Percentiles rank a stretch among this genome's conserved stretches.
These are phyloP conservation scores for Platycheirus albimanus DNA, from an alignment of 2,888 invertebrate genomes.

Conservation along the genomic window DNA sequence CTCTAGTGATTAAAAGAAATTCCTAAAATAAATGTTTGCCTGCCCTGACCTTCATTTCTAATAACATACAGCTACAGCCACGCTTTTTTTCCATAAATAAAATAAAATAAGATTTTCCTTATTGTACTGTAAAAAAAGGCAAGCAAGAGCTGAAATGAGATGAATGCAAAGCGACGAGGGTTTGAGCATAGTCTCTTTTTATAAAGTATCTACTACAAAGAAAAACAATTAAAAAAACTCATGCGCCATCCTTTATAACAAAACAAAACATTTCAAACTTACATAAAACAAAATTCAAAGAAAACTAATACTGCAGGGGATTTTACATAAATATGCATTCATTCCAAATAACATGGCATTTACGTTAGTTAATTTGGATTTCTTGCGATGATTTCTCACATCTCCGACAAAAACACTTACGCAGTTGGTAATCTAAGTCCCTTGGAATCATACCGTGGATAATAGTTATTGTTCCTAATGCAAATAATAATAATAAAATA, in stretches of 20 bases:
- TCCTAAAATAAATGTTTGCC: no score
- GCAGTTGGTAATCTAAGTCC: constrained; percentile 81
- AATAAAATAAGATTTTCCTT: no score
- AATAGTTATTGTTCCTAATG: constrained; percentile 81
- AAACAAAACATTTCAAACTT: background rate
- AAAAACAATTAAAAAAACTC: constrained; percentile 7
- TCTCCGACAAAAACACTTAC: constrained; percentile 79
- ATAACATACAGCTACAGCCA: no score
- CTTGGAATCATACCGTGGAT: constrained; percentile 83
- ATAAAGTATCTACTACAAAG: background rate
- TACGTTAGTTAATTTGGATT: constrained; percentile 45
- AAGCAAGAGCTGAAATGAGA: background rate
- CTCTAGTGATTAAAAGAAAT: no score
- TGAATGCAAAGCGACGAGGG: constrained; percentile 16
- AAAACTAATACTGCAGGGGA: constrained; percentile 26
- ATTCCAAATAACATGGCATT: constrained; percentile 66
- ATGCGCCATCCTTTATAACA: constrained; percentile 36
- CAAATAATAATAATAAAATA: constrained; percentile 74
- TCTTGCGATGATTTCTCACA: constrained; percentile 49
- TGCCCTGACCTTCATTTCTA: no score
- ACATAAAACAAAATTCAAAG: constrained; percentile 8
- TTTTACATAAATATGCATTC: constrained; percentile 45
- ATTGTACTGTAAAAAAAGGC: no score
- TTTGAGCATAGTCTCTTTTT: no score
- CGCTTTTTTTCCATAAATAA: no score